Conservation (phyloP, 2,888 invertebrate genomes). For the Stenodema calcarata region DNA sequence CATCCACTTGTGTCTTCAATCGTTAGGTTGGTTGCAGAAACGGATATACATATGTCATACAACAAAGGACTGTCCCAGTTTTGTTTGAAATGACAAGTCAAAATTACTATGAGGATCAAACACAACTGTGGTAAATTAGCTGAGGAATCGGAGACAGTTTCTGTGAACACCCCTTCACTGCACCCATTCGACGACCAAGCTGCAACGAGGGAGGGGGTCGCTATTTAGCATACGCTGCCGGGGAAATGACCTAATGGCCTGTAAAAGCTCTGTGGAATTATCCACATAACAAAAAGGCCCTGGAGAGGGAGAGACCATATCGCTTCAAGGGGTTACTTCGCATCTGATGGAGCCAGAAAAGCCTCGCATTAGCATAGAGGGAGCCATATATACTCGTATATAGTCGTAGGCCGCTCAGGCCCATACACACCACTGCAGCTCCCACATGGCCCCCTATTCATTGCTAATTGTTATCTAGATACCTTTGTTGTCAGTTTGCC, state of each 20-base stretch:
- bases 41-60: too few relatives aligned
- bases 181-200: neutral
- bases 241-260: constrained; percentile 43
- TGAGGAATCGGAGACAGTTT: neutral
- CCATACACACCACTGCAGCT: neutral
- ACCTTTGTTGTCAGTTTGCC: constrained; percentile 41
- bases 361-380: constrained; percentile 36
- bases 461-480: constrained; percentile 48
- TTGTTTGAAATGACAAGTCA: too few relatives aligned
- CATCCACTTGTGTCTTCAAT: too few relatives aligned
- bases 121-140: too few relatives aligned
- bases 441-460: constrained; percentile 27
- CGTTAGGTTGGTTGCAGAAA: too few relatives aligned
- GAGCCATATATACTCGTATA: neutral
- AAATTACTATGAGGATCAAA: too few relatives aligned
- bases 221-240: constrained; percentile 34
- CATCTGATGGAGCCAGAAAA: neutral
- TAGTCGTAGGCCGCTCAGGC: neutral
- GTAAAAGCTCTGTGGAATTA: constrained; percentile 45
- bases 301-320: neutral
- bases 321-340: constrained; percentile 26
- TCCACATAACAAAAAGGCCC: constrained; percentile 30
- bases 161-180: neutral
- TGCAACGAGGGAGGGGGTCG: neutral
- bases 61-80: too few relatives aligned